Base-by-base conservation (phyloP, 2,797 vertebrate species). In the Girardinus metallicus region DNA sequence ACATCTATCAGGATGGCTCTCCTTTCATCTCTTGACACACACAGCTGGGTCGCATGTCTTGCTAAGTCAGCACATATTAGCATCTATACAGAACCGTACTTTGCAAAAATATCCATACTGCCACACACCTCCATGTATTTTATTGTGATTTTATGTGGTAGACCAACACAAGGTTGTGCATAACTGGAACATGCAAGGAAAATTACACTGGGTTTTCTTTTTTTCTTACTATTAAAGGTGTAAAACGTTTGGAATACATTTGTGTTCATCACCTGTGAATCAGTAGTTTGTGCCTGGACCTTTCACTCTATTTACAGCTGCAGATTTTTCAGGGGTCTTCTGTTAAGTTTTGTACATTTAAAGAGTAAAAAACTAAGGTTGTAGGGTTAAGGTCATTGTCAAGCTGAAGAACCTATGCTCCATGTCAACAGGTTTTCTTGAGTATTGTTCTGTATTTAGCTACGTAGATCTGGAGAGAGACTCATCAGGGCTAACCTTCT, bases 71-170 rank as follows among this genome's bases (percentile, higher is more conserved):
- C 82, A 90, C 84, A 86, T 85, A 87, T 84, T 83, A 76, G 73
- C 91, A 91, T 87, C 90, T 93, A 90, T 91, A 74, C 31, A 34
- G 60, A 86, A 66, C 88, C 86, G 85, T 90, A 75, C 79, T 15
- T n/a, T n/a, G 41, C 41, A 44, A 46, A 46, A 46, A 29, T 71
- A 71, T 44, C n/a, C 41, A 29, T 29, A 46, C 41, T 43, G 39
- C 23, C 26, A 71, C 39, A 41, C 1, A n/a, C 12, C 16, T 29
- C 26, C 41, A 18, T 71, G 12, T 70, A 71, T 29, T 71, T 71
- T 44, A 29, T 41, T 68, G 21, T 36, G 64, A 41, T 41, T 64
- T 41, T 41, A 68, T 26, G 36, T 36, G 1, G 8, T 36, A 68
- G 36, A 46, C 26, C 26, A n/a, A 71, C 39, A 26, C 36, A 71